Evolutionary conservation across 1,140 invertebrate genomes (phyloP).

Genomic region (Pseudomyrmex gracilis): DNA sequence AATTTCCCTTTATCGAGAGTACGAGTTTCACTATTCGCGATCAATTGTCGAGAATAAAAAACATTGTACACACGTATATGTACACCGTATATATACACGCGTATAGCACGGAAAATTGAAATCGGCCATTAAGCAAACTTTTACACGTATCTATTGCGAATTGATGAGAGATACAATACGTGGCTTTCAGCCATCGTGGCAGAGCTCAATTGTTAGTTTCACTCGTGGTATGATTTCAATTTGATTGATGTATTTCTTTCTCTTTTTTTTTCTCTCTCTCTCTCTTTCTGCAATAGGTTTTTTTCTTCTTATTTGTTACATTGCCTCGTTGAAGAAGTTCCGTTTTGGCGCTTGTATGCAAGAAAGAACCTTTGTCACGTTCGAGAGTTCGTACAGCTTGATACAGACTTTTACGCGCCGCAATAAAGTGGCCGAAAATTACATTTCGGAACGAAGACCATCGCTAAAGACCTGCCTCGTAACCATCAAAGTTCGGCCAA

Average conservation of each 20-base stretch:
- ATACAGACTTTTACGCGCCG: constrained; percentile 40
- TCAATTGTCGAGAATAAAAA: constrained; percentile 40
- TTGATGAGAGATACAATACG: not conserved
- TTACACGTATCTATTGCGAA: constrained; percentile 5
- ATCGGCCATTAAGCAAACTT: constrained; percentile 25
- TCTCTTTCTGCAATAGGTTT: not conserved
- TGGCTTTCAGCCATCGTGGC: not conserved
- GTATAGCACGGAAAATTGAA: constrained; percentile 21
- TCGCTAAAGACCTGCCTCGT: constrained; percentile 35
- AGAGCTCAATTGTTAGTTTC: constrained; percentile 5
- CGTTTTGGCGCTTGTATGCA: not conserved
- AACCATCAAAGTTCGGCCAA: constrained; percentile 67
- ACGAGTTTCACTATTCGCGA: not conserved
- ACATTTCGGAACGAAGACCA: constrained; percentile 44
- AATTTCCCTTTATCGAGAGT: not conserved
- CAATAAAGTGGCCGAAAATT: constrained; percentile 69
- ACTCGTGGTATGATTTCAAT: not conserved
- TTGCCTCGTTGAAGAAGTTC: not conserved
- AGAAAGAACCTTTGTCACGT: not conserved
- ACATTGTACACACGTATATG: no score
- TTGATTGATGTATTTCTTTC: not conserved
- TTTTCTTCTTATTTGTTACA: no score
- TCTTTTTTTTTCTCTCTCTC: no score
- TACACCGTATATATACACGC: not conserved
- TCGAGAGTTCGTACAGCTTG: constrained; percentile 3